phyloP scores from a whole-genome alignment of 2,113 vertebrate species.

The Columbina picui region DNA sequence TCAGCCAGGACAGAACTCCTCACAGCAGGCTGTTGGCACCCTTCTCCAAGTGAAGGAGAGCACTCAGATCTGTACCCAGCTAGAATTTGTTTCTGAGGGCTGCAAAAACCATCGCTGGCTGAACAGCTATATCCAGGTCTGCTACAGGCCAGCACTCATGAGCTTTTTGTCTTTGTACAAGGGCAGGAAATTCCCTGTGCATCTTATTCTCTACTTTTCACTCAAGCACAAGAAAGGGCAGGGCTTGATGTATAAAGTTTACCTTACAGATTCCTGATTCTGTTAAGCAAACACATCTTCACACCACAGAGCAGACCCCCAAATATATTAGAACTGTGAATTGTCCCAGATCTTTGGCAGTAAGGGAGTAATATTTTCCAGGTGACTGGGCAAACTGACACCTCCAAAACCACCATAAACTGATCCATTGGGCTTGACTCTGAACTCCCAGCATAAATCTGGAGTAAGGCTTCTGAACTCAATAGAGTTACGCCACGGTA shows the following conservation, averaged over 20 bases:
- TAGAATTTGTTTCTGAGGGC: not conserved
- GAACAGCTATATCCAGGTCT: not conserved
- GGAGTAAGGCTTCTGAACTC: constrained; percentile 11
- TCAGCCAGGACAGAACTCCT: not conserved
- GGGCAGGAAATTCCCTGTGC: not conserved
- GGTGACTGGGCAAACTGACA: constrained; percentile 33
- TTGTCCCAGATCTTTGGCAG: constrained; percentile 4
- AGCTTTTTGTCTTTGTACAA: not conserved
- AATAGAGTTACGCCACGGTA: not conserved
- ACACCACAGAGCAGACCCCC: not conserved
- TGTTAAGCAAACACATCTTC: constrained; percentile 26
- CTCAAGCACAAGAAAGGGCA: not conserved
- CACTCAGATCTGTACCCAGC: not conserved
- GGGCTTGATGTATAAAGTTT: not conserved
- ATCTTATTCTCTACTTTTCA: not conserved
- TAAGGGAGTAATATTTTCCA: constrained; percentile 32
- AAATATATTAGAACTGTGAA: constrained; percentile 25
- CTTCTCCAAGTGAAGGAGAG: not conserved
- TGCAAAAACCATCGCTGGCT: fast-evolving
- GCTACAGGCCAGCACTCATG: not conserved
- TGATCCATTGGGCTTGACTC: constrained; percentile 8
- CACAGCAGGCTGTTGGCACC: not conserved
- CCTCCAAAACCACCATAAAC: constrained; percentile 11
- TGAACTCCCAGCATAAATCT: not conserved
- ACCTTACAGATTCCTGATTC: constrained; percentile 33